Conservation (phyloP, 2,888 invertebrate genomes). For the Callyntrura sp. region DNA sequence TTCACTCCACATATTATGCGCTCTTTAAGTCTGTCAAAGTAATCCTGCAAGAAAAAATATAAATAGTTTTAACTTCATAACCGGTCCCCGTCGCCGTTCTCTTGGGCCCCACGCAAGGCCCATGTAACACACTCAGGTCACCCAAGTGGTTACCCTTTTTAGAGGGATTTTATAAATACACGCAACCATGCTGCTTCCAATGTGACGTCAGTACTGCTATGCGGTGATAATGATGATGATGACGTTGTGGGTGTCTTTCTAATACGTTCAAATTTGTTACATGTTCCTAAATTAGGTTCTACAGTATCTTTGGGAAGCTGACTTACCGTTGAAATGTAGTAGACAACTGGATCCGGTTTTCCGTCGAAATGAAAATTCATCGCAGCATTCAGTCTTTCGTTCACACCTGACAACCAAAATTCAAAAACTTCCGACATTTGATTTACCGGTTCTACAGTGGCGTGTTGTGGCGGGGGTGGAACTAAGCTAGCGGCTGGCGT, state of each 20-base stretch:
- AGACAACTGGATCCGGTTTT: slow-evolving; percentile 89
- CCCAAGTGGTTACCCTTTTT: too few relatives aligned
- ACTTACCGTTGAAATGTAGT: slow-evolving; percentile 89
- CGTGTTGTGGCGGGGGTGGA: not conserved
- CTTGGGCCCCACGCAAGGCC: too few relatives aligned
- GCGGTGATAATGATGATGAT: too few relatives aligned
- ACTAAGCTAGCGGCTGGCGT: not conserved
- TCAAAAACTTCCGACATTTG: slow-evolving; percentile 87
- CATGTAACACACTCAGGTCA: too few relatives aligned
- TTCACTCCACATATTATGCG: slow-evolving; percentile 89
- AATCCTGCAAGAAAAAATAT: slow-evolving; percentile 86
- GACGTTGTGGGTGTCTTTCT: too few relatives aligned
- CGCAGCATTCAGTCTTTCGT: slow-evolving; percentile 91
- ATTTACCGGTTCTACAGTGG: not conserved
- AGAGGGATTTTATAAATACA: too few relatives aligned
- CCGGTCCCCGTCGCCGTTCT: too few relatives aligned
- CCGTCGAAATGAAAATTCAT: slow-evolving; percentile 90
- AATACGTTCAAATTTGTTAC: too few relatives aligned
- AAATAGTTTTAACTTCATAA: too few relatives aligned
- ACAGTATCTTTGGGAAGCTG: not conserved
- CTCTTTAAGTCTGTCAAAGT: slow-evolving; percentile 91
- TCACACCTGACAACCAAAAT: slow-evolving; percentile 91
- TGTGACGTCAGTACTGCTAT: too few relatives aligned
- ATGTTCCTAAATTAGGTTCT: too few relatives aligned
- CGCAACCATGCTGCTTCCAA: too few relatives aligned